Evolutionary conservation across 2,888 invertebrate genomes (phyloP), one percentile per base, ranked within the genome.

Genomic region (Pollenia griseotomentosa): DNA sequence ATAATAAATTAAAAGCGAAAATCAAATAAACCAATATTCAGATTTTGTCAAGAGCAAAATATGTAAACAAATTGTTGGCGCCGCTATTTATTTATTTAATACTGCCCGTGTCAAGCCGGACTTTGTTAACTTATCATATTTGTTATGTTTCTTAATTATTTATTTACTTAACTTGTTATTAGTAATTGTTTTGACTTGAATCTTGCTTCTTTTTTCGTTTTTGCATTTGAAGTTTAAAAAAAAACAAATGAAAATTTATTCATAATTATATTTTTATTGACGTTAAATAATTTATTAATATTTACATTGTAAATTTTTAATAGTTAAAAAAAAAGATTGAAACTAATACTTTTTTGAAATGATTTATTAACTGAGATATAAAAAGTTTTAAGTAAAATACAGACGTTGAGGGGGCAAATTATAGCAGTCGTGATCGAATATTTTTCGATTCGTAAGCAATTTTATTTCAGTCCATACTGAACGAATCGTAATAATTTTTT

Each of bases 61-160:
- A 42, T 42, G 44, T 44, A 66, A 66, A 78, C 57, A 78, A 78
- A 83, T 48, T 78, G 1, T 57, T 84, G 78, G 83, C 83, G 83
- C 78, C 83, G 33, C 44, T 33, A 53, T 19, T 57, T 42, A 44
- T 65, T 71, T 33, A 53, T 19, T 57, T 42, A 44, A 57, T 65
- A 51, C 57, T 42, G 14, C 1, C 19, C 14, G 16, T 12, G 19
- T 14, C 33, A 78, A 84, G 53, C 59, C 73, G 83, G 73, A 84
- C 73, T 59, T 84, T 73, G 48, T 57, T 65, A 10, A 2, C 0
- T 71, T 73, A 19, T 81, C 6, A 3, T 51, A 48, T 81, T 66
- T 66, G 19, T 57, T 42, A 40, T 16, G 23, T 53, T 8, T 55
- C 12, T 59, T 59, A 40, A n/a, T 65, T 65, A 65, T 66, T 42